phyloP scores from a whole-genome alignment of 2,113 vertebrate genomes.

The Notothenia coriiceps region DNA sequence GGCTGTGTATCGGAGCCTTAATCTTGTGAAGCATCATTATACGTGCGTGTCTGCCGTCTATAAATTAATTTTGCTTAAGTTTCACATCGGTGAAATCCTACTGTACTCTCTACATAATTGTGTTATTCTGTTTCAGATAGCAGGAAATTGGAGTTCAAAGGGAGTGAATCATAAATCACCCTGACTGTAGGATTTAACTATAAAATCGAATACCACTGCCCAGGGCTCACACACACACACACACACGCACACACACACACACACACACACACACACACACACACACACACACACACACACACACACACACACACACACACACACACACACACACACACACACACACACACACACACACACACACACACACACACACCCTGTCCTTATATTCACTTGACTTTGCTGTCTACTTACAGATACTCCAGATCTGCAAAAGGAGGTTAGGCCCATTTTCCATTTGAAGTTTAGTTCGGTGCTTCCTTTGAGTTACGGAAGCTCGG shows the following conservation, averaged over 20 bases:
- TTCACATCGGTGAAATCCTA: background rate
- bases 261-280: slow-evolving; percentile 6
- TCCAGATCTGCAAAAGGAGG: slow-evolving; percentile 60
- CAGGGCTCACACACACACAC: slow-evolving; percentile 22
- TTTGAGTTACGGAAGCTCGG: slow-evolving; percentile 56
- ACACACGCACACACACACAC: slow-evolving; percentile 21
- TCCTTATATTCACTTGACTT: slow-evolving; percentile 46
- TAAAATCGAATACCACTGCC: slow-evolving; percentile 47
- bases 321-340: slow-evolving; percentile 15
- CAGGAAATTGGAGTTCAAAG: slow-evolving; percentile 39
- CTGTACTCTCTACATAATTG: background rate
- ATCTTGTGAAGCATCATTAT: slow-evolving; percentile 2
- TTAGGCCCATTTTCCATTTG: slow-evolving; percentile 64
- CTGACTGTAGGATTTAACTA: slow-evolving; percentile 33
- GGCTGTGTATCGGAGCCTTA: background rate
- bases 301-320: slow-evolving; percentile 12
- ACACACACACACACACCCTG: slow-evolving; percentile 18
- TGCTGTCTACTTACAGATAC: slow-evolving; percentile 49
- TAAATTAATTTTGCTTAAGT: slow-evolving; percentile 31
- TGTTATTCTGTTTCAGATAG: slow-evolving; percentile 23
- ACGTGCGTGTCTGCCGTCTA: slow-evolving; percentile 13
- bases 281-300: background rate
- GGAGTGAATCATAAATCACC: slow-evolving; percentile 36
- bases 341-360: slow-evolving; percentile 18
- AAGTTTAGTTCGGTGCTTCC: slow-evolving; percentile 41